Conservation (phyloP, 2,797 vertebrate genomes). For the Sebastiscus albofasciatus region DNA sequence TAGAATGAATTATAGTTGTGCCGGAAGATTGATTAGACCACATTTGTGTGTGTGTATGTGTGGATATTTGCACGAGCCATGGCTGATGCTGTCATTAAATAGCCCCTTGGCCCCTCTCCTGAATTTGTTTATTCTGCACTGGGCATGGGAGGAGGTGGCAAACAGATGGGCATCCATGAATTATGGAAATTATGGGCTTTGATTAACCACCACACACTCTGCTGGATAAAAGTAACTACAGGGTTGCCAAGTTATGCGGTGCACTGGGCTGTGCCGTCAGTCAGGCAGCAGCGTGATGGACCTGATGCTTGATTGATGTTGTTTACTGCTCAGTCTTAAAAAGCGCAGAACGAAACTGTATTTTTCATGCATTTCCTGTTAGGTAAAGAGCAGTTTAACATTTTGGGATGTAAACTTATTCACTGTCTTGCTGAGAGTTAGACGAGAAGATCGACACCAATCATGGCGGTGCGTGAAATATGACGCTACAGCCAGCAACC, state of each 20-base stretch:
- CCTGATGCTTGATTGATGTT: slow-evolving; percentile 58
- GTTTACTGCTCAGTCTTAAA: slow-evolving; percentile 35
- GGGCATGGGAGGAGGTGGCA: slow-evolving; percentile 79
- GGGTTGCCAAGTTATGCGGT: slow-evolving; percentile 73
- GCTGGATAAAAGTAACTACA: slow-evolving; percentile 77
- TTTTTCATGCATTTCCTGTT: slow-evolving; percentile 8
- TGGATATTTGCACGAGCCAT: slow-evolving; percentile 46
- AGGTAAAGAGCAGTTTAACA: background rate
- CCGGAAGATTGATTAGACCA: slow-evolving; percentile 57
- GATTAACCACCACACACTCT: slow-evolving; percentile 81
- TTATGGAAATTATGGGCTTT: slow-evolving; percentile 84
- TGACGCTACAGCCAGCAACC: background rate
- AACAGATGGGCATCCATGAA: slow-evolving; percentile 86
- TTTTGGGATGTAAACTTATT: background rate
- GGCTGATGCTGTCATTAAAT: slow-evolving; percentile 79
- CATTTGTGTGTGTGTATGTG: slow-evolving; percentile 8
- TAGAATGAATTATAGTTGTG: slow-evolving; percentile 59
- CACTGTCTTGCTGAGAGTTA: background rate
- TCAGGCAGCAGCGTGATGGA: slow-evolving; percentile 62
- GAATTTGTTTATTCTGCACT: slow-evolving; percentile 80
- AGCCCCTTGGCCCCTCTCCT: slow-evolving; percentile 77
- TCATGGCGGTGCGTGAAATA: background rate
- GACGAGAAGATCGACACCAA: background rate
- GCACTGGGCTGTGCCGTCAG: slow-evolving; percentile 67
- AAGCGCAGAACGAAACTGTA: background rate